Conservation (phyloP, 2,797 vertebrate genomes). For the Gephyroberyx darwinii region DNA sequence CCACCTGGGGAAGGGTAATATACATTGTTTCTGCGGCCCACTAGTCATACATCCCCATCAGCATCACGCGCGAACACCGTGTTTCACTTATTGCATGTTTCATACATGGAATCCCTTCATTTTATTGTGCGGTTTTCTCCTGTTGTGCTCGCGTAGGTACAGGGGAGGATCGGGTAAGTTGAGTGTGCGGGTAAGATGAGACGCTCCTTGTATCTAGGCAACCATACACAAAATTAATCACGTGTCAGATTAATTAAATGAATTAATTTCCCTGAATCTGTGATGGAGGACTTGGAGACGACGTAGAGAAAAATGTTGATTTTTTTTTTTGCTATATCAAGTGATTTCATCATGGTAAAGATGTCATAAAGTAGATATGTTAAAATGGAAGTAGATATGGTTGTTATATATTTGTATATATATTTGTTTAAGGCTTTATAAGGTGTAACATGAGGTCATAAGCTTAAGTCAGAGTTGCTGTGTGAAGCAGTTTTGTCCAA, state of each 20-base stretch:
- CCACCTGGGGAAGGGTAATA: constrained; percentile 53
- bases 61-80: constrained; percentile 26
- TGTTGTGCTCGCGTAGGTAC: not conserved
- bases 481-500: no score
- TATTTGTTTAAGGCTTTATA: no score
- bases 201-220: not conserved
- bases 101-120: constrained; percentile 8
- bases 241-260: constrained; percentile 1
- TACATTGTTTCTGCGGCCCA: constrained; percentile 48
- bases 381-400: no score
- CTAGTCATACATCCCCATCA: constrained; percentile 35
- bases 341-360: no score
- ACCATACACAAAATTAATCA: not conserved
- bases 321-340: no score
- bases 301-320: no score
- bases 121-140: not conserved
- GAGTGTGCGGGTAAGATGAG: not conserved
- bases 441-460: no score
- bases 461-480: no score
- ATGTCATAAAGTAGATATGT: no score
- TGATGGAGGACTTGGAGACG: constrained; percentile 2
- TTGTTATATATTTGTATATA: no score
- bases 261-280: not conserved
- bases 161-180: not conserved
- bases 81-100: constrained; percentile 36